A percentile compares a stretch with the other conserved stretches of the same genome.
Conservation (phyloP, 2,797 vertebrate species). For the Tachyglossus aculeatus region DNA sequence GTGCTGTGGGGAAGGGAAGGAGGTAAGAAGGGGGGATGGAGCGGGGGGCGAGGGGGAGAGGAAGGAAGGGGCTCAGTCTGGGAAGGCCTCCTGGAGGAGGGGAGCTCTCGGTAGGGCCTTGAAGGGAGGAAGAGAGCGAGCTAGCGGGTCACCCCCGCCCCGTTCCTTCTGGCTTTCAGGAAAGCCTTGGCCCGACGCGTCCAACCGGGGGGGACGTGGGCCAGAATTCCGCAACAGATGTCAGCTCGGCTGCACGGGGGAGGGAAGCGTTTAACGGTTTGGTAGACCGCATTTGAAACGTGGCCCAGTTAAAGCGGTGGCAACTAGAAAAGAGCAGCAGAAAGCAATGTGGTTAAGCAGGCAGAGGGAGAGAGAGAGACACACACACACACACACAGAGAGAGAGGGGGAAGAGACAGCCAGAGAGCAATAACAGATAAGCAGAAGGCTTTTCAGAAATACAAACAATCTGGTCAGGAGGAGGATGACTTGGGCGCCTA, state of each 20-base stretch:
- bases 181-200: constrained; percentile 61
- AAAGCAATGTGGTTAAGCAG: constrained; percentile 70
- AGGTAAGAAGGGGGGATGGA: too few species aligned
- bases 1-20: too few species aligned
- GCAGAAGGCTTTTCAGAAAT: constrained; percentile 78
- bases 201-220: constrained; percentile 69
- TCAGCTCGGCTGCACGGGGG: constrained; percentile 76
- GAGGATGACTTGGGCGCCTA: constrained; percentile 70
- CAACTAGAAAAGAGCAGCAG: constrained; percentile 75
- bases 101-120: too few species aligned
- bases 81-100: too few species aligned
- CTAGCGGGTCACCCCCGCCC: too few species aligned
- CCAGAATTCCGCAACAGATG: constrained; percentile 77
- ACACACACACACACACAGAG: constrained; percentile 68
- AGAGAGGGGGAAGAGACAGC: constrained; percentile 68
- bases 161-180: constrained; percentile 56
- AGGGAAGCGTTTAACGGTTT: constrained; percentile 79
- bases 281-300: constrained; percentile 80
- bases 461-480: constrained; percentile 77
- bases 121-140: too few species aligned
- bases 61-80: too few species aligned
- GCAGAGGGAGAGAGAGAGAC: constrained; percentile 66
- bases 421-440: constrained; percentile 72
- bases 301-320: constrained; percentile 75
- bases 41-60: too few species aligned